phyloP scores from a whole-genome alignment of 2,888 invertebrate genomes.

The Oligia latruncula region DNA sequence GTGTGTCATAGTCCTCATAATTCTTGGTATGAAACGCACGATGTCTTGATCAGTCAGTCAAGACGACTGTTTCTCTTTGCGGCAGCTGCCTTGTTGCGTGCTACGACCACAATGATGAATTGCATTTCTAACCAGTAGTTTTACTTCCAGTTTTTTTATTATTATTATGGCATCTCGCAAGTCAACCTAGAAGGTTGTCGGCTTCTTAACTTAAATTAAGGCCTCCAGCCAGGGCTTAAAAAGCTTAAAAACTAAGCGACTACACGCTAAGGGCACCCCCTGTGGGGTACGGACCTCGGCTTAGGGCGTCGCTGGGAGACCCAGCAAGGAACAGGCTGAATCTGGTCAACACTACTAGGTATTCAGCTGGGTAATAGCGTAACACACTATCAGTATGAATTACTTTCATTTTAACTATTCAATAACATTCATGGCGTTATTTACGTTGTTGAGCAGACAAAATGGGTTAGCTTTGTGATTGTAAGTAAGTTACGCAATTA shows the following conservation, averaged over 20 bases:
- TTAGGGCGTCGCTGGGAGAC: neutral
- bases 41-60: conserved; percentile 52
- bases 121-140: conserved; percentile 30
- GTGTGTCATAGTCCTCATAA: conserved; percentile 12
- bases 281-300: too few relatives aligned
- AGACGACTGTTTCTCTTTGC: conserved; percentile 51
- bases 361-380: neutral
- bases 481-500: too few relatives aligned
- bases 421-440: too few relatives aligned
- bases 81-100: conserved; percentile 34
- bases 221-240: neutral
- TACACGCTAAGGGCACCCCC: neutral
- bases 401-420: too few relatives aligned
- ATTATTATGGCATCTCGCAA: neutral
- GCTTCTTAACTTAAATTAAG: neutral
- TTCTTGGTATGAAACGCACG: conserved; percentile 39
- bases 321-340: neutral
- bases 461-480: too few relatives aligned
- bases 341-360: neutral
- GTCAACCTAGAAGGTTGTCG: neutral
- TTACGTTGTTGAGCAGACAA: too few relatives aligned
- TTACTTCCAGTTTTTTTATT: neutral
- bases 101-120: conserved; percentile 29
- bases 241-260: neutral
- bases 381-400: too few relatives aligned